phyloP scores from a whole-genome alignment of 2,113 vertebrate species.

The Pelecanoides urinatrix region DNA sequence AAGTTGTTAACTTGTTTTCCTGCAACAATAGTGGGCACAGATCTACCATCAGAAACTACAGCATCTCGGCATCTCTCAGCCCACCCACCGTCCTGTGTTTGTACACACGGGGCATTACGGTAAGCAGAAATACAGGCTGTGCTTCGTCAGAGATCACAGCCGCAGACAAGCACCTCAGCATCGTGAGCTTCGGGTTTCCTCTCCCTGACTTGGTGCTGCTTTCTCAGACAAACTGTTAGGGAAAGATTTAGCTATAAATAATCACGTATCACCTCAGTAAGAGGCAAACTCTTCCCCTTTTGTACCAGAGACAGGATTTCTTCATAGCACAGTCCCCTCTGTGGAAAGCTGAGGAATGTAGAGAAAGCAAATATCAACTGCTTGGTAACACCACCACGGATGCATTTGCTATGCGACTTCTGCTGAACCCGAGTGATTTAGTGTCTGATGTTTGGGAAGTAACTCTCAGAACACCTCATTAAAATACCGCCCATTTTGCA shows the following conservation, averaged over 20 bases:
- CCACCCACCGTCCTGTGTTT: too few relatives aligned
- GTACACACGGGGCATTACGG: fast-evolving
- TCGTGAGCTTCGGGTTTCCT: fast-evolving
- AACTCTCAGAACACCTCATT: not conserved
- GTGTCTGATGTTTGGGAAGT: not conserved
- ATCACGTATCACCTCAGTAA: not conserved
- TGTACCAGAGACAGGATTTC: not conserved
- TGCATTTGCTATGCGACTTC: not conserved
- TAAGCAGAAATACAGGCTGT: not conserved
- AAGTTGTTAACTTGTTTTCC: not conserved
- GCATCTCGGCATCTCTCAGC: not conserved
- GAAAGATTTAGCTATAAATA: not conserved
- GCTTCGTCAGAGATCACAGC: not conserved
- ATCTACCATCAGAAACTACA: too few relatives aligned
- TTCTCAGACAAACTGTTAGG: not conserved
- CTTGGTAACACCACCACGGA: not conserved
- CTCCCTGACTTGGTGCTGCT: not conserved
- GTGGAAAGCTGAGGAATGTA: not conserved
- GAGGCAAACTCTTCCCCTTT: not conserved
- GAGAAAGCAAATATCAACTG: not conserved
- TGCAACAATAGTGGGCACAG: too few relatives aligned
- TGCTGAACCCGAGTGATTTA: not conserved
- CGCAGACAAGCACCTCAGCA: not conserved
- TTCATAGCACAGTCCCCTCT: not conserved
- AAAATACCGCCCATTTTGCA: not conserved